These are phyloP conservation scores for Cacajao melanocephalus DNA, from an alignment of 2,797 vertebrate genomes.

Conservation along the genomic window DNA sequence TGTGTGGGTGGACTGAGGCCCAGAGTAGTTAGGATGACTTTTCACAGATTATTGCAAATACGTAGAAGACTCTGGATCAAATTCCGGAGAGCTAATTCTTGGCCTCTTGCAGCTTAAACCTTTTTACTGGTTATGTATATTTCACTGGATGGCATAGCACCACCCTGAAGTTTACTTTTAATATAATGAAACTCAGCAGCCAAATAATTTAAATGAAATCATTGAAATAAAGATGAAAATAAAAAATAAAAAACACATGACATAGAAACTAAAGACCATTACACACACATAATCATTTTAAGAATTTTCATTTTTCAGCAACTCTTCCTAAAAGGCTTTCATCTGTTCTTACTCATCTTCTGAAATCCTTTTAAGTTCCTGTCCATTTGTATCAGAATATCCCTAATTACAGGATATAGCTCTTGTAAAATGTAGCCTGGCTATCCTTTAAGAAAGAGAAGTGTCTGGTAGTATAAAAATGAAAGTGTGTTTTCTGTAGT, in stretches of 20 bases:
- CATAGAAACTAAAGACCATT: not conserved
- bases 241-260: not conserved
- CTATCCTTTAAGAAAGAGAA: conserved; percentile 70
- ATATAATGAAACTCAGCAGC: conserved; percentile 29
- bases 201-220: conserved; percentile 50
- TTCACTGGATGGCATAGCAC: not conserved
- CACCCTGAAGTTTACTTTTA: conserved; percentile 13
- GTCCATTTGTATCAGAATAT: conserved; percentile 62
- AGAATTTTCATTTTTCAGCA: conserved; percentile 1
- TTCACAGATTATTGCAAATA: not conserved
- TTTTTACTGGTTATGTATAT: not conserved
- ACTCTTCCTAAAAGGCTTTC: not conserved
- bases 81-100: not conserved
- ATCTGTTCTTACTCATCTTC: not conserved
- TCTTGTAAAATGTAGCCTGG: conserved; percentile 55
- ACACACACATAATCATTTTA: not conserved
- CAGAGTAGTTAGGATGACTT: not conserved
- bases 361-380: conserved; percentile 45
- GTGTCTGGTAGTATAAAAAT: conserved; percentile 55
- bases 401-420: conserved; percentile 64
- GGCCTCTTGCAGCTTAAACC: not conserved
- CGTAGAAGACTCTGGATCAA: not conserved
- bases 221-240: conserved; percentile 16
- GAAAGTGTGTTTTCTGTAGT: conserved; percentile 57
- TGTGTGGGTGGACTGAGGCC: not conserved